These are phyloP conservation scores for Agonopterix heracliana DNA, from an alignment of 2,888 invertebrate genomes.

Conservation along the genomic window DNA sequence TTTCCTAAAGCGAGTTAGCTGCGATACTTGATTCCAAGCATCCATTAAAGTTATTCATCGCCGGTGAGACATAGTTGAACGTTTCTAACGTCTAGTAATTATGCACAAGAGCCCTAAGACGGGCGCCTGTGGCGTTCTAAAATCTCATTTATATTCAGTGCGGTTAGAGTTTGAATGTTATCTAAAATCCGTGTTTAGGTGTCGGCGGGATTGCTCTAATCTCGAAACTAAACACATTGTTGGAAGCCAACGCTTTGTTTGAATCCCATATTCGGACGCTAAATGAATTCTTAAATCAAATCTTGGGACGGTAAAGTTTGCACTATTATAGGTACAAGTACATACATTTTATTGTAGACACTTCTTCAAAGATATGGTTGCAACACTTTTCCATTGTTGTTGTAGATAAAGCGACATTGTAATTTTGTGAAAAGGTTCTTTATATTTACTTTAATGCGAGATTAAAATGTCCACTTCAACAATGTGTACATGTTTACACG, in stretches of 20 bases:
- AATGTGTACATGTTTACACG: constrained; percentile 22
- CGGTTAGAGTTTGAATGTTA: constrained; percentile 73
- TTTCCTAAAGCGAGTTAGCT: constrained; percentile 15
- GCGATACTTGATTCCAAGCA: constrained; percentile 33
- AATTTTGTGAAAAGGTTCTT: constrained; percentile 3
- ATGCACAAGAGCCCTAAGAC: constrained; percentile 65
- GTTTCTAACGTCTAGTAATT: constrained; percentile 61
- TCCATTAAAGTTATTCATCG: constrained; percentile 53
- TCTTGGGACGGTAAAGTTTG: constrained; percentile 23
- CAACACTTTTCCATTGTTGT: background rate
- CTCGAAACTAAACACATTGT: constrained; percentile 74
- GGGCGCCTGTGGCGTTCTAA: constrained; percentile 55
- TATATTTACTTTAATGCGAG: constrained; percentile 6
- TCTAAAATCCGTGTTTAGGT: constrained; percentile 76
- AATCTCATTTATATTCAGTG: constrained; percentile 75
- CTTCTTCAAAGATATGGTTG: background rate
- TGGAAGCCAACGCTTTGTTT: constrained; percentile 65
- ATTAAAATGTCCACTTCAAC: constrained; percentile 12
- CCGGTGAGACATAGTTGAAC: constrained; percentile 44
- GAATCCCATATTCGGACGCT: constrained; percentile 33
- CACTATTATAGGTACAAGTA: constrained; percentile 12
- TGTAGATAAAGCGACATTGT: background rate
- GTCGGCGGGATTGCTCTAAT: constrained; percentile 72
- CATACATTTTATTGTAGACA: background rate
- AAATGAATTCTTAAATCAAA: constrained; percentile 39